A percentile compares a stretch with the other conserved stretches of the same genome.
Conservation (phyloP, 2,113 vertebrate genomes). For the Aramus guarauna region DNA sequence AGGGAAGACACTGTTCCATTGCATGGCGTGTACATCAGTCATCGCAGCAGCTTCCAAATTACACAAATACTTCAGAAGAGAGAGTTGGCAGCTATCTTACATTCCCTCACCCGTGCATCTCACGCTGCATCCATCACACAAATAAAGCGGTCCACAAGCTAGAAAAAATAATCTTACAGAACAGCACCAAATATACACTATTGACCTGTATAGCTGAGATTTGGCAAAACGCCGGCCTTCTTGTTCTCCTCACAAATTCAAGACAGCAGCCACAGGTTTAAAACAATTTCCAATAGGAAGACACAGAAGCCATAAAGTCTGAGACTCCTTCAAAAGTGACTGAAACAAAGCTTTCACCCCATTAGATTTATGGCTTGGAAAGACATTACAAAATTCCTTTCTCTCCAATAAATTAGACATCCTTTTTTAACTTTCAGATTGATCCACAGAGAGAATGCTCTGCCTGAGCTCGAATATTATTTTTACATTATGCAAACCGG, state of each 20-base stretch:
- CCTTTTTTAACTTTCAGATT: background rate
- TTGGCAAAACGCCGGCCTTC: background rate
- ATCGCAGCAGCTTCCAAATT: background rate
- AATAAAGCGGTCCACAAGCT: background rate
- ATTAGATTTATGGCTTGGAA: background rate
- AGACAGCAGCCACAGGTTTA: background rate
- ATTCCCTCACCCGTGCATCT: background rate
- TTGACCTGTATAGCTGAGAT: background rate
- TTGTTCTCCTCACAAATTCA: background rate
- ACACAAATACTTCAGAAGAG: background rate
- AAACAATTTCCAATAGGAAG: background rate
- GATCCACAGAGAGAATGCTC: background rate
- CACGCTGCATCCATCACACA: background rate
- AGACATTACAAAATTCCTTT: background rate
- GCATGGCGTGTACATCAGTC: background rate
- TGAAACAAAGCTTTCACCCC: background rate
- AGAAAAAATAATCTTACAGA: background rate
- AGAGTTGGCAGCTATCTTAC: background rate
- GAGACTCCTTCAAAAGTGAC: background rate
- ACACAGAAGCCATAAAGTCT: background rate
- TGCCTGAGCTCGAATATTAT: rapidly evolving
- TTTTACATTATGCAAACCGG: rapidly evolving
- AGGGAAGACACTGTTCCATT: background rate
- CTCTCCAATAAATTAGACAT: background rate
- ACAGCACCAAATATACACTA: background rate